Percentiles rank a stretch among this genome's conserved stretches.
phyloP scores from a whole-genome alignment of 2,888 invertebrate genomes.

The Mythimna vitellina region DNA sequence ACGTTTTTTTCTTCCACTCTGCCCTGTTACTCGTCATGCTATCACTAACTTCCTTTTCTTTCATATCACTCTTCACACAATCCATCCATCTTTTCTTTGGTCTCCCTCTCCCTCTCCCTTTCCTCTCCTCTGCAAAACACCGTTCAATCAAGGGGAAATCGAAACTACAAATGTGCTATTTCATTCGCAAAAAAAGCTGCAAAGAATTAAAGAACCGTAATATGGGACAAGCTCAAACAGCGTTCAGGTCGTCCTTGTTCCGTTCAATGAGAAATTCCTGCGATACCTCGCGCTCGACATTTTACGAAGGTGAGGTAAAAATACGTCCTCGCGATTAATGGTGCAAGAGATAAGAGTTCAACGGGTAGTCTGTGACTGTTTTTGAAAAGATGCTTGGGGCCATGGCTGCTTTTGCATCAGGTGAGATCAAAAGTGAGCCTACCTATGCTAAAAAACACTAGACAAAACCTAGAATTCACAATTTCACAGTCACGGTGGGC shows the following conservation, averaged over 20 bases:
- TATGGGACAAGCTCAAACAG: constrained; percentile 55
- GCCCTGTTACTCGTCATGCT: too few species aligned
- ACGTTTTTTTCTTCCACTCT: too few species aligned
- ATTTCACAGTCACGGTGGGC: too few species aligned
- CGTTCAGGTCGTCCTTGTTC: constrained; percentile 56
- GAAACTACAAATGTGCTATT: not conserved
- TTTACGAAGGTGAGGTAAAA: constrained; percentile 74
- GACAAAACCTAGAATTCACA: too few species aligned
- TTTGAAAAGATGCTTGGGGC: not conserved
- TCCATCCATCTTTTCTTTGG: too few species aligned
- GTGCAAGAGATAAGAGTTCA: constrained; percentile 49
- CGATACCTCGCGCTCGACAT: constrained; percentile 73
- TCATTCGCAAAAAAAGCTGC: constrained; percentile 9
- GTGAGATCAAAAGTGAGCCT: too few species aligned
- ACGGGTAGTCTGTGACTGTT: not conserved
- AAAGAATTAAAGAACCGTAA: constrained; percentile 28
- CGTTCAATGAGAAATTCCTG: constrained; percentile 80
- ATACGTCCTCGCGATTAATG: constrained; percentile 69
- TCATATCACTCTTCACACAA: too few species aligned
- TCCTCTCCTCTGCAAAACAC: too few species aligned
- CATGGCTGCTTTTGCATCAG: too few species aligned
- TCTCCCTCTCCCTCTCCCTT: too few species aligned
- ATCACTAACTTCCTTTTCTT: too few species aligned
- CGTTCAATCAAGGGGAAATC: not conserved
- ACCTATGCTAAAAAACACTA: too few species aligned